Conservation (phyloP, 2,113 vertebrate genomes). For the Gnathonemus longibarbis region DNA sequence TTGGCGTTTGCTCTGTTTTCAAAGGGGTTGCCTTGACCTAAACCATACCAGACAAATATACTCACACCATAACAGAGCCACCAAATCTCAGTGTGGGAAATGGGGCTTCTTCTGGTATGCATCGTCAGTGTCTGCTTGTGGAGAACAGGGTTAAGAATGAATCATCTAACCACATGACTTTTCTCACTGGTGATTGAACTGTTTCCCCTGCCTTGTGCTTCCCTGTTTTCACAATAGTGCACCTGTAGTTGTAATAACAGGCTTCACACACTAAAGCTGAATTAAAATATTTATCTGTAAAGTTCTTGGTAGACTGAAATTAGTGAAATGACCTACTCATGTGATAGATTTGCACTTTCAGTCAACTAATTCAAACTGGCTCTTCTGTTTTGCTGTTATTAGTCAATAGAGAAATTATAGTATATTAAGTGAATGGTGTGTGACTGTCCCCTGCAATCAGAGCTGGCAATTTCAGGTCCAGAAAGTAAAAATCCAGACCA, state of each 20-base stretch:
- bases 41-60: not conserved
- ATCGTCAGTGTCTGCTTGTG: not conserved
- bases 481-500: too few species aligned
- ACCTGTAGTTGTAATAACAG: not conserved
- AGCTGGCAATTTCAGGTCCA: too few species aligned
- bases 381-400: not conserved
- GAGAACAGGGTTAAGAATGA: not conserved
- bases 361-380: not conserved
- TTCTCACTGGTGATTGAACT: not conserved
- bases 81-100: not conserved
- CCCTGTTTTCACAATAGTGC: not conserved
- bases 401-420: not conserved
- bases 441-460: not conserved
- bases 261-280: not conserved
- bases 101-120: not conserved
- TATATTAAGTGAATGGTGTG: not conserved
- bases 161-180: not conserved
- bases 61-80: not conserved
- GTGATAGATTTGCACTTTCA: not conserved
- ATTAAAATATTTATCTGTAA: not conserved
- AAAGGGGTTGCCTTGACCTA: not conserved
- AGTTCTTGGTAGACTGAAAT: not conserved
- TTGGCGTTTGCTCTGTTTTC: not conserved
- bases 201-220: not conserved
- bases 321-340: not conserved